A percentile compares a stretch with the other conserved stretches of the same genome.
Evolutionary conservation across 2,797 vertebrate species (phyloP).

Genomic region (Pogoniulus pusillus): DNA sequence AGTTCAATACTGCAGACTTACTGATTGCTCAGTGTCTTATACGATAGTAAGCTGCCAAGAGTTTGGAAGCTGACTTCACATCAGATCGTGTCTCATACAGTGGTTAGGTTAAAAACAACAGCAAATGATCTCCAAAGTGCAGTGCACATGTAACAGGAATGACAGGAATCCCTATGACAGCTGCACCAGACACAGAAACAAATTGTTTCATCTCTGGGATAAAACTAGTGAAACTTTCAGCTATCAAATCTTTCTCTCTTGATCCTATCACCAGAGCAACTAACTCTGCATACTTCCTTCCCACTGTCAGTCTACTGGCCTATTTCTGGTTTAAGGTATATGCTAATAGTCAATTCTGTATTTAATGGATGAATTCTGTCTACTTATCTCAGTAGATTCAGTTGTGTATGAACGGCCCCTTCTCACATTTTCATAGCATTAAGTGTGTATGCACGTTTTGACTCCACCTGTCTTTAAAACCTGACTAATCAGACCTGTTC

Average conservation of each 20-base stretch:
- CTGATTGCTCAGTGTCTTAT: not conserved
- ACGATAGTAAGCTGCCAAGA: not conserved
- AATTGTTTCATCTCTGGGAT: not conserved
- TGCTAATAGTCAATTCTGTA: not conserved
- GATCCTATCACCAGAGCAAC: not conserved
- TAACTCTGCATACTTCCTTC: not conserved
- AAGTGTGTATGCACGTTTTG: not conserved
- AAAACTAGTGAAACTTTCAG: not conserved
- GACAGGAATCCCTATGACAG: not conserved
- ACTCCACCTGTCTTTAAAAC: not conserved
- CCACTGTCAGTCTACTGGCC: not conserved
- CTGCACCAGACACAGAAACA: not conserved
- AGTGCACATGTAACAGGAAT: not conserved
- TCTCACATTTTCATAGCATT: not conserved
- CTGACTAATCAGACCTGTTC: not conserved
- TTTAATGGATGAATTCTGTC: not conserved
- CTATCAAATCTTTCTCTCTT: not conserved
- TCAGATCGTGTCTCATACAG: not conserved
- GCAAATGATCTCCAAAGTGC: not conserved
- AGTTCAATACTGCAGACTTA: not conserved
- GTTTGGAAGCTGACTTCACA: not conserved
- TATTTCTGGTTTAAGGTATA: not conserved
- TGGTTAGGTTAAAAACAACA: not conserved
- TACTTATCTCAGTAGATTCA: not conserved
- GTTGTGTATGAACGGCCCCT: not conserved